Conservation (phyloP, 2,888 invertebrate species). For the Hybos culiciformis region DNA sequence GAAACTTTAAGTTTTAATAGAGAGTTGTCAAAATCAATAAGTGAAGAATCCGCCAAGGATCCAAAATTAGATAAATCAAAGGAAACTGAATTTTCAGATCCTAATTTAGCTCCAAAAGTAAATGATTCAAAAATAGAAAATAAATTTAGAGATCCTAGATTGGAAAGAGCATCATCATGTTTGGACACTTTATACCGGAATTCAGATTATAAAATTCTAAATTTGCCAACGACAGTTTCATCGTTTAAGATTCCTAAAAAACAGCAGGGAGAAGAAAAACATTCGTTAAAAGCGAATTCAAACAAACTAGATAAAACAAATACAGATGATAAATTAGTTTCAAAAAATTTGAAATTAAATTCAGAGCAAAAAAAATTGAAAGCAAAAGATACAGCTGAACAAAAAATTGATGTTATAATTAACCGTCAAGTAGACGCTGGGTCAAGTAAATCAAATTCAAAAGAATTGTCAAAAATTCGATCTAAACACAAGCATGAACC, state of each 20-base stretch:
- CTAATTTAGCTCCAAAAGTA: slow-evolving; percentile 4
- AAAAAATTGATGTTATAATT: not conserved
- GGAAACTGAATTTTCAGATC: too few relatives aligned
- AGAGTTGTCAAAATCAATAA: not conserved
- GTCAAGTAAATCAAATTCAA: not conserved
- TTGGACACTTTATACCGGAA: slow-evolving; percentile 28
- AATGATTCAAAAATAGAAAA: slow-evolving; percentile 3
- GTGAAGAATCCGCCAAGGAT: not conserved
- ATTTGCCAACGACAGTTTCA: too few relatives aligned
- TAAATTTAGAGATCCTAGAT: too few relatives aligned
- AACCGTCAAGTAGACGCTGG: not conserved
- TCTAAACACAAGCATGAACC: too few relatives aligned
- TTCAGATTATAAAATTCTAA: slow-evolving; percentile 14
- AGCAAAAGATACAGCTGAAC: not conserved
- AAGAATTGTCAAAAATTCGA: too few relatives aligned
- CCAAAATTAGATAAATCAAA: not conserved
- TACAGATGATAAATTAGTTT: not conserved
- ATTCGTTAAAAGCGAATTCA: not conserved
- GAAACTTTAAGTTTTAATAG: not conserved
- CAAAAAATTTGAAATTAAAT: not conserved
- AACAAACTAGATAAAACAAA: not conserved
- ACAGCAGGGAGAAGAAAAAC: slow-evolving; percentile 8
- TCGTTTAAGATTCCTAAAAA: slow-evolving; percentile 30
- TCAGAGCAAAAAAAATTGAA: not conserved
- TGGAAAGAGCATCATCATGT: too few relatives aligned